Evolutionary conservation across 2,888 invertebrate genomes (phyloP), one percentile per base, ranked within the genome.

Genomic region (Chrysotoxum bicinctum): DNA sequence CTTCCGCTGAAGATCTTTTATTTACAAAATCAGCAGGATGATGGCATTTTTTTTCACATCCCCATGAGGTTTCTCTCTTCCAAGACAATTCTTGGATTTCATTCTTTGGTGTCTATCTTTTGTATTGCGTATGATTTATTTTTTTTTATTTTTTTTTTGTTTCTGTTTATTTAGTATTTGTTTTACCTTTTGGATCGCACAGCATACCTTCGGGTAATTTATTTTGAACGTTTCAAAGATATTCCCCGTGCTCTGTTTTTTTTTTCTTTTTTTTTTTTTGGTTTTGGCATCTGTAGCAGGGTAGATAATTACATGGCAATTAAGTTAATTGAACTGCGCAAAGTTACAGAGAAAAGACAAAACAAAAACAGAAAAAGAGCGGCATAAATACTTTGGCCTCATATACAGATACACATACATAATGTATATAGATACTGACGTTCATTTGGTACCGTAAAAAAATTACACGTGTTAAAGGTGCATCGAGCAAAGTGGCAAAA

Each of bases 251-350:
- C 66, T 45, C 14, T 74, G 43, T 52, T 35, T 30, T 45, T 43
- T 12, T 62, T 37, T 43, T 43, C 3, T 74, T 45, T 50, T 14
- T 52, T 60, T 45, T 43, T 69, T 50, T 69, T 50, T 9, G 10
- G 14, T 35, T 35, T 52, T 6, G 48, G 85, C 85, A 85, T 76
- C 81, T 77, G 81, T 56, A 69, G 80, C 80, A 80, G 68, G 80
- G 85, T 73, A 85, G 85, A 85, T 90, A 91, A 91, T 91, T 91
- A 91, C 90, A 90, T 89, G 89, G 90, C 91, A 90, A 91, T 91
- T 91, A 91, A 90, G 88, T 91, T 91, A 91, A 91, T 91, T 91
- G 91, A 90, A 90, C 89, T 89, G 89, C 89, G 88, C 89, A 80
- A 73, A 73, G 73, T 81, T 73, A 76, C 72, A 48, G 72, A 62